phyloP scores from a whole-genome alignment of 2,113 vertebrate genomes.

The Nerophis lumbriciformis region DNA sequence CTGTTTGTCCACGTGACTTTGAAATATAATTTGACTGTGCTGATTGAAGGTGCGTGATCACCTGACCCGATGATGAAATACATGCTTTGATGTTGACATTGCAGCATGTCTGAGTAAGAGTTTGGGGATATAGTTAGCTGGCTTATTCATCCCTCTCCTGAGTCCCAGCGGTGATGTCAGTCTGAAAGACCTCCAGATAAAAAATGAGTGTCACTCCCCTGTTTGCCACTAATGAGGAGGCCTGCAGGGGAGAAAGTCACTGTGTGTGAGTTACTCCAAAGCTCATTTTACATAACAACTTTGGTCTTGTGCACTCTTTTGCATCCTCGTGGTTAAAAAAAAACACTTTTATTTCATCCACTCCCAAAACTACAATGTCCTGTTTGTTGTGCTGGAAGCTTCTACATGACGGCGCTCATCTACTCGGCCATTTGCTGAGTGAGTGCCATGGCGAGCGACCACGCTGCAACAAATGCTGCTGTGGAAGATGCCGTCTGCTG shows the following conservation, averaged over 20 bases:
- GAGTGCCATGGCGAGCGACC: conserved; percentile 25
- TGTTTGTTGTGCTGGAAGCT: conserved; percentile 7
- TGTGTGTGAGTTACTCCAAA: conserved; percentile 22
- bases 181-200: conserved; percentile 33
- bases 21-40: too few species aligned
- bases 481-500: conserved; percentile 51
- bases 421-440: conserved; percentile 25
- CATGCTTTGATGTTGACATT: not conserved
- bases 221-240: conserved; percentile 49
- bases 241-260: conserved; percentile 30
- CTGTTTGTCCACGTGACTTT: too few species aligned
- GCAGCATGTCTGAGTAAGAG: not conserved
- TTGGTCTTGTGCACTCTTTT: not conserved
- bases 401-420: conserved; percentile 3
- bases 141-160: conserved; percentile 16
- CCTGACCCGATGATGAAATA: too few species aligned
- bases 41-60: too few species aligned
- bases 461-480: conserved; percentile 38
- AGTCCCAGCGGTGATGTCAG: conserved; percentile 27
- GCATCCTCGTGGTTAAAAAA: not conserved
- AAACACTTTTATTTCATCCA: too few species aligned
- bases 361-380: not conserved
- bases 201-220: conserved; percentile 35
- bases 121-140: conserved; percentile 12
- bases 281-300: conserved; percentile 1